Conservation (phyloP, 2,113 vertebrate species). For the Cyprinus carpio region DNA sequence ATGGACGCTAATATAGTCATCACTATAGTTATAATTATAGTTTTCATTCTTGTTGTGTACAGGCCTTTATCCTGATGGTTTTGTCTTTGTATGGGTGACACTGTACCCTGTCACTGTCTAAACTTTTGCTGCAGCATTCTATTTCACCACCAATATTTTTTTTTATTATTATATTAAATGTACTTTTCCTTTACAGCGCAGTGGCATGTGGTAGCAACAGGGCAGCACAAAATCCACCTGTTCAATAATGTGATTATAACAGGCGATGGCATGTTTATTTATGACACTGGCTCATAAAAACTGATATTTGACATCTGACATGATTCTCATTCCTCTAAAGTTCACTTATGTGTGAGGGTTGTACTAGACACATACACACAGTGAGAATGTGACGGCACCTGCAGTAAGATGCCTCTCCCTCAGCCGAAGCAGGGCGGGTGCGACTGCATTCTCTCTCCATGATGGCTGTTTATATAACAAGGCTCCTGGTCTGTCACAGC, state of each 20-base stretch:
- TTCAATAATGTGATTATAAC: neutral
- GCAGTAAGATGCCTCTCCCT: constrained; percentile 12
- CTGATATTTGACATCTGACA: neutral
- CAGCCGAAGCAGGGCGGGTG: constrained; percentile 1
- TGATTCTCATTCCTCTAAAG: constrained; percentile 11
- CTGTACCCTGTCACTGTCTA: neutral
- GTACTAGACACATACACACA: neutral
- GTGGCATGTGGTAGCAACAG: neutral
- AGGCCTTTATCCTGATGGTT: neutral
- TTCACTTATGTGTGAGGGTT: constrained; percentile 1
- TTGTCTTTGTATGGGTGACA: neutral
- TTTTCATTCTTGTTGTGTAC: neutral
- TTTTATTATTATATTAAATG: neutral
- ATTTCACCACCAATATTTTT: neutral
- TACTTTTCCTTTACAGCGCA: neutral
- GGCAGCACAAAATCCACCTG: constrained; percentile 6
- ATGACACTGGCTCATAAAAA: neutral
- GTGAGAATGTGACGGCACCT: constrained; percentile 1
- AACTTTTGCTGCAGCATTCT: neutral
- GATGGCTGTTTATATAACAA: constrained; percentile 45
- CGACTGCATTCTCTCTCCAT: constrained; percentile 10
- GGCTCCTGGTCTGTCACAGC: neutral
- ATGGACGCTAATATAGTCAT: neutral
- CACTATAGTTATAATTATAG: neutral
- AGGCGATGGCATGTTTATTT: neutral